Base-by-base conservation (phyloP, 2,888 invertebrate species). In the Coenonympha glycerion region DNA sequence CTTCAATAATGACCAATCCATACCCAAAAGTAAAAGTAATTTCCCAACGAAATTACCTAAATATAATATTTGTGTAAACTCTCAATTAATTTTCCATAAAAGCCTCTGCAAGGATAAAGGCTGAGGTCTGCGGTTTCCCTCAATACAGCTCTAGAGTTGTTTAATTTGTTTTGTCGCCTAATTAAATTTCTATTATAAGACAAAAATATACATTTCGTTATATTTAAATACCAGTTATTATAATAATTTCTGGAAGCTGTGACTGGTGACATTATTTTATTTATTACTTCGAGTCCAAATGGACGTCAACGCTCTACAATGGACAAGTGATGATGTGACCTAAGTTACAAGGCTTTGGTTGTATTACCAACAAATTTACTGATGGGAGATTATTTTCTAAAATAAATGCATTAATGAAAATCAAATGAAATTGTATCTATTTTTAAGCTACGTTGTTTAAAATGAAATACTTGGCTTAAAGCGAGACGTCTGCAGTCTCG, bases 381-480 rank as follows among this genome's bases (percentile, higher is more conserved):
- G n/a, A n/a, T n/a, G n/a, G n/a, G n/a, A n/a, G n/a, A n/a, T n/a
- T n/a, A n/a, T n/a, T n/a, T n/a, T n/a, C n/a, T n/a, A n/a, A n/a
- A n/a, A n/a, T n/a, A n/a, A n/a, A n/a, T n/a, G n/a, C n/a, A n/a
- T n/a, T n/a, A n/a, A n/a, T n/a, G n/a, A n/a, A n/a, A n/a, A n/a
- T n/a, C n/a, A n/a, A n/a, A n/a, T n/a, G n/a, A n/a, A 26, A 26
- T 26, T 26, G 26, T 26, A 26, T 26, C n/a, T 26, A 26, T 26
- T 26, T 26, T 31, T 31, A 11, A 31, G 2, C 18, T 8, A 3
- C 30, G 19, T 15, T 24, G 21, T 45, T 45, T 18, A 5, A 42
- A 30, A 19, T 31, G 42, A 42, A 42, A 42, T 42, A 42, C n/a
- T n/a, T n/a, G n/a, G 31, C 42, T 30, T 42, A 13, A 42, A 19